A percentile compares a stretch with the other conserved stretches of the same genome.
phyloP scores from a whole-genome alignment of 2,797 vertebrate genomes.

The Catostomus latipinnis region DNA sequence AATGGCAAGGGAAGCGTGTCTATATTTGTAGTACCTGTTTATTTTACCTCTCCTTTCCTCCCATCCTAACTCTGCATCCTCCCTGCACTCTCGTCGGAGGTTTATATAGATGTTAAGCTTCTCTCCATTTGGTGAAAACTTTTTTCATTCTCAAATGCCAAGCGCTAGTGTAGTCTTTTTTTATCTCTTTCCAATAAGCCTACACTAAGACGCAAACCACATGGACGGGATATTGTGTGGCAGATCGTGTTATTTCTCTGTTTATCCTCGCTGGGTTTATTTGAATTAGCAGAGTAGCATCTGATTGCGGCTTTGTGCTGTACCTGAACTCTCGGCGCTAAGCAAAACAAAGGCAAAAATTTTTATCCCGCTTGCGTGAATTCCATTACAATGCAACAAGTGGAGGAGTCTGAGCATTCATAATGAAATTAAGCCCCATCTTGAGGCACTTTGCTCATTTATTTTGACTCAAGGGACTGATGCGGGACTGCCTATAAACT shows the following conservation, averaged over 20 bases:
- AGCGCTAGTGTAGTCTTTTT: constrained; percentile 4
- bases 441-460: constrained; percentile 50
- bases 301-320: constrained; percentile 58
- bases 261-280: constrained; percentile 62
- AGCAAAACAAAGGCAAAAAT: constrained; percentile 57
- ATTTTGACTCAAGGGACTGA: constrained; percentile 44
- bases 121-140: neutral
- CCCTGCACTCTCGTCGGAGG: neutral
- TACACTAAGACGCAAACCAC: constrained; percentile 57
- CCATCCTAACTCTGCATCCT: neutral
- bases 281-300: constrained; percentile 65
- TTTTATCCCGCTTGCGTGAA: constrained; percentile 43
- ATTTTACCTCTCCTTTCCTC: neutral
- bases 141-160: constrained; percentile 37
- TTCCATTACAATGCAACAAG: constrained; percentile 52
- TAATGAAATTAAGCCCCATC: constrained; percentile 50
- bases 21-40: constrained; percentile 44
- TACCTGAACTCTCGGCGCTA: constrained; percentile 41
- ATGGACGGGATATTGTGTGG: constrained; percentile 42
- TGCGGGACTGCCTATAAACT: neutral
- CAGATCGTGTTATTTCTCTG: constrained; percentile 51
- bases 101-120: neutral
- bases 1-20: constrained; percentile 57
- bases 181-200: constrained; percentile 18
- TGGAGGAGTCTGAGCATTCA: constrained; percentile 10